Evolutionary conservation across 2,888 invertebrate species (phyloP).

Genomic region (Leucozona laternaria): DNA sequence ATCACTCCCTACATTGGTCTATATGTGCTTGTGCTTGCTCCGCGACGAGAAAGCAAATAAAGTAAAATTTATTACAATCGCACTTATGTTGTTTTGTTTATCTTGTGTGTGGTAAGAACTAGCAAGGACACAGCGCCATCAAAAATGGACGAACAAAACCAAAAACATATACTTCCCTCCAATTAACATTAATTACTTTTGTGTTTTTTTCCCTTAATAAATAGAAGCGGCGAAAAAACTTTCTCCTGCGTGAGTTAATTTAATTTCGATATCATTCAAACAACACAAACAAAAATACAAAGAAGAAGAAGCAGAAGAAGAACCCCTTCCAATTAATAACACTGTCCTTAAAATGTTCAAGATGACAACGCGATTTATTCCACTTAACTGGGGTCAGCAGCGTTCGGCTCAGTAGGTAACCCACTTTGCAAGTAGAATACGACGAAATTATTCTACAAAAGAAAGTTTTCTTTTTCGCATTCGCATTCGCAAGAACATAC

Average conservation of each 20-base stretch:
- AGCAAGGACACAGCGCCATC: conserved; percentile 5
- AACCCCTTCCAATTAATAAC: conserved; percentile 13
- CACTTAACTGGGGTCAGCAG: conserved; percentile 66
- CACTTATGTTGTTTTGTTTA: conserved; percentile 60
- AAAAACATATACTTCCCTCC: neutral
- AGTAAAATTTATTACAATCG: conserved; percentile 70
- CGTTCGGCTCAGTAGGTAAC: conserved; percentile 37
- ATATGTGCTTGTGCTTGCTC: neutral
- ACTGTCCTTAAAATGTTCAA: conserved; percentile 26
- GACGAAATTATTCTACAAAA: conserved; percentile 28
- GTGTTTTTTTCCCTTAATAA: neutral
- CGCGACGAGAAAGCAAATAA: conserved; percentile 43
- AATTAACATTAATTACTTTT: conserved; percentile 43
- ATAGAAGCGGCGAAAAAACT: neutral
- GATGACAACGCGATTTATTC: conserved; percentile 27
- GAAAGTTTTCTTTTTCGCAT: conserved; percentile 23
- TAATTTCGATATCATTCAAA: neutral
- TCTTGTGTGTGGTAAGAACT: conserved; percentile 16
- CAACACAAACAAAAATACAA: too few species aligned
- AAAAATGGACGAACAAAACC: neutral
- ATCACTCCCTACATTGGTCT: neutral
- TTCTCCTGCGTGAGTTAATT: neutral
- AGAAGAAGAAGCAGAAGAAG: too few species aligned
- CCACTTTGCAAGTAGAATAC: conserved; percentile 42
- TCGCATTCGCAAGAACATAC: conserved; percentile 41